A percentile compares a stretch with the other conserved stretches of the same genome.
Conservation (phyloP, 2,113 vertebrate genomes). For the Eonycteris spelaea region DNA sequence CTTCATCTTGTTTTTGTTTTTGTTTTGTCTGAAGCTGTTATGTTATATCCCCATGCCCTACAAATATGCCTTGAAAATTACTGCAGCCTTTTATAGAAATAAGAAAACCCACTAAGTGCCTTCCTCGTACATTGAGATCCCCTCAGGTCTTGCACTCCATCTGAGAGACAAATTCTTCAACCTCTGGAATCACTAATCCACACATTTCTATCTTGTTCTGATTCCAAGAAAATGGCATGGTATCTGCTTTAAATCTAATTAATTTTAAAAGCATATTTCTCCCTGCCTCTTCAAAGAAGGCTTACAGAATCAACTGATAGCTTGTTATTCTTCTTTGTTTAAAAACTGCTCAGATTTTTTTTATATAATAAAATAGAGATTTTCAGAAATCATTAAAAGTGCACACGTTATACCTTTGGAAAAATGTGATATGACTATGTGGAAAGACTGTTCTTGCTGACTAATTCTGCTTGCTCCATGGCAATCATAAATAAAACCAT, state of each 20-base stretch:
- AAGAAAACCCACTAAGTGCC: neutral
- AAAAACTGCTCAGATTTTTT: neutral
- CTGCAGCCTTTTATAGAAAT: rapidly evolving
- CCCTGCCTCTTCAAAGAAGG: neutral
- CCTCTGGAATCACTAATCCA: neutral
- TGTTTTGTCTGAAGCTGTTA: neutral
- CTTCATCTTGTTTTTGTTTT: neutral
- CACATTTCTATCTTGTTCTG: neutral
- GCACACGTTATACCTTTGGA: neutral
- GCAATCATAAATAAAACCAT: too few relatives aligned
- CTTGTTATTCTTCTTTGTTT: neutral
- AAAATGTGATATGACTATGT: rapidly evolving
- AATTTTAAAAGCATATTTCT: neutral
- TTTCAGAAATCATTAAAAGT: neutral
- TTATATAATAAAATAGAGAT: neutral
- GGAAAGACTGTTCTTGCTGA: neutral
- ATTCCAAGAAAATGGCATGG: neutral
- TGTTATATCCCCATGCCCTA: neutral
- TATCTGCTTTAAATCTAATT: neutral
- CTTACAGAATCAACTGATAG: rapidly evolving
- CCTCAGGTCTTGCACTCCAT: neutral
- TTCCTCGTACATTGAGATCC: neutral
- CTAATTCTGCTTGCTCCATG: rapidly evolving
- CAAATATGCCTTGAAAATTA: neutral
- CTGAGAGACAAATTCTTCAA: neutral